Conservation (phyloP, 2,113 vertebrate species). For the Nesogale talazaci region DNA sequence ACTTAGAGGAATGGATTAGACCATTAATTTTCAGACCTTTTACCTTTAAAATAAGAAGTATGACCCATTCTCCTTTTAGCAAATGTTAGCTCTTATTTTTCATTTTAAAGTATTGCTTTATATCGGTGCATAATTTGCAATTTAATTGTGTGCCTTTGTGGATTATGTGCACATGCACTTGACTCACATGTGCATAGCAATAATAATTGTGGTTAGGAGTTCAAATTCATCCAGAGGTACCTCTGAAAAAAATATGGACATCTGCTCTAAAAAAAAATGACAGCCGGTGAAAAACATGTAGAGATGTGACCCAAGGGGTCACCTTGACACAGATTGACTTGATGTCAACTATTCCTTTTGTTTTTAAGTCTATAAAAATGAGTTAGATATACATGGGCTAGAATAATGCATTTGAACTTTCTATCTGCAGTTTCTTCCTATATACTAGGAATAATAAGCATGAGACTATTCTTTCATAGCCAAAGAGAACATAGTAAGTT, state of each 20-base stretch:
- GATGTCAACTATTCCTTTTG: not conserved
- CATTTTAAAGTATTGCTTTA: not conserved
- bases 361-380: not conserved
- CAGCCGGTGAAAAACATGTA: not conserved
- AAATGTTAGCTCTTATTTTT: not conserved
- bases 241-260: not conserved
- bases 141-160: not conserved
- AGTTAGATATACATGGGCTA: not conserved
- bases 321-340: not conserved
- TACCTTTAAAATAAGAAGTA: not conserved
- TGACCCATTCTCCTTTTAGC: not conserved
- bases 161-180: not conserved
- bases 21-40: not conserved
- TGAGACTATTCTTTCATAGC: not conserved
- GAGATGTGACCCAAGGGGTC: not conserved
- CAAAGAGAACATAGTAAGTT: not conserved
- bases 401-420: not conserved
- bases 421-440: not conserved
- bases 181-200: not conserved
- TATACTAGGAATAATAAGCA: not conserved
- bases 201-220: not conserved
- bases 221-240: not conserved
- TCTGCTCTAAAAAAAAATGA: not conserved
- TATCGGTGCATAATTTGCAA: not conserved
- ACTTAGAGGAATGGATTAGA: not conserved